These are phyloP conservation scores for Chrysotoxum bicinctum DNA, from an alignment of 2,888 invertebrate species.

Conservation along the genomic window DNA sequence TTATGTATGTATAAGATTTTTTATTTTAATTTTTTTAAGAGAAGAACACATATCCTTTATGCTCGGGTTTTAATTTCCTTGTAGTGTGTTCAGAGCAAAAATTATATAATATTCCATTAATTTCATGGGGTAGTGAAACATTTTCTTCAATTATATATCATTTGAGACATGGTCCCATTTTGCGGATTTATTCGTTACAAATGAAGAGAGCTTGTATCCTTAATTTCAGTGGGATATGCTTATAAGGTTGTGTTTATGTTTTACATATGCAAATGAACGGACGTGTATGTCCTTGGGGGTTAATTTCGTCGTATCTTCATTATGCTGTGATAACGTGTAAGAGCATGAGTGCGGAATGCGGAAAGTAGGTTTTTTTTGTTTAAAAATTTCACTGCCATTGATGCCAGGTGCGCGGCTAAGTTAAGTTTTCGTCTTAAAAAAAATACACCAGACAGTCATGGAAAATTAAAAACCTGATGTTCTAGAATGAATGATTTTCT, in stretches of 20 bases:
- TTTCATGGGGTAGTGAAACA: not conserved
- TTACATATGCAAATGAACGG: slow-evolving; percentile 73
- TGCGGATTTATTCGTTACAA: slow-evolving; percentile 20
- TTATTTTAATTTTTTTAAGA: slow-evolving; percentile 22
- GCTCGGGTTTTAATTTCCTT: not conserved
- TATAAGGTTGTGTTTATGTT: slow-evolving; percentile 69
- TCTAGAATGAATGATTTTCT: too few species aligned
- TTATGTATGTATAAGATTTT: slow-evolving; percentile 8
- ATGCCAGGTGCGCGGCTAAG: not conserved
- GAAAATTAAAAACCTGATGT: too few species aligned
- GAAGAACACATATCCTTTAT: not conserved
- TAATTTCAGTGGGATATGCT: slow-evolving; percentile 57
- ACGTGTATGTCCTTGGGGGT: slow-evolving; percentile 73
- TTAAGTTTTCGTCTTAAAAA: not conserved
- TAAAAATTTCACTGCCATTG: not conserved
- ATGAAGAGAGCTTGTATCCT: slow-evolving; percentile 33
- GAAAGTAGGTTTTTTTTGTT: slow-evolving; percentile 21
- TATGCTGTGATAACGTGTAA: slow-evolving; percentile 64
- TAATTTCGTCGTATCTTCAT: slow-evolving; percentile 74
- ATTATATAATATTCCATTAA: not conserved
- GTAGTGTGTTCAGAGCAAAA: not conserved
- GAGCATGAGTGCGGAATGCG: slow-evolving; percentile 28
- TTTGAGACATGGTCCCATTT: not conserved
- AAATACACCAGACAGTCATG: too few species aligned
- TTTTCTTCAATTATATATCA: not conserved